Base-by-base conservation (phyloP, 2,888 invertebrate genomes). In the Phaedon cochleariae region DNA sequence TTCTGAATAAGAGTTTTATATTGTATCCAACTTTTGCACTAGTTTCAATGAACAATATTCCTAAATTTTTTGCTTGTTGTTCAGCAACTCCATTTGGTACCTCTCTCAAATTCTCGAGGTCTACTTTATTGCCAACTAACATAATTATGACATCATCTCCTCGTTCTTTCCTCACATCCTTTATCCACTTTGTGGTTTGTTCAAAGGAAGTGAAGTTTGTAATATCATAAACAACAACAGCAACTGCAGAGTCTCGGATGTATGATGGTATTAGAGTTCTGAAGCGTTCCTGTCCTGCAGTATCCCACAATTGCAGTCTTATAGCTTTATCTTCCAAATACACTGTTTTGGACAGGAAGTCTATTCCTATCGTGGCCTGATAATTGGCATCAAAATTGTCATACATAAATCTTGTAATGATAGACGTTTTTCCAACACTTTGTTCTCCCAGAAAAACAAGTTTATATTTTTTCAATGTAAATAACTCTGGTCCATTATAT, bases 381-480 rank as follows among this genome's bases (percentile, higher is more conserved):
- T 98, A 98, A 78, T 96, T 97, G 86, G 97, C 97, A 88, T 98
- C 97, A 86, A 98, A 98, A 86, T 96, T 97, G 88, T 98, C 98
- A 85, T 98, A 98, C 97, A 98, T 98, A 87, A 98, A 98, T 82
- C 97, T 90, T 80, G 97, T 98, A 83, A 98, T 98, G 79, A 98
- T 89, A 68, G 97, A 98, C 29, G 97, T 97, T 86, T 97, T 97
- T 68, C 97, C 97, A 81, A 97, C 96, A 86, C 94, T 97, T 85
- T 97, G 98, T 87, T 98, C 98, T 71, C 98, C 98, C 65, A 98
- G 90, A 86, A 98, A 98, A 78, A 98, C 98, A 75, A 98, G 89
- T 88, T 98, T 98, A 87, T 97, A 98, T 88, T 98, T 98, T 84
- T 96, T 71, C 49, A 72, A 22, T 5, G 53, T 31, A 31, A 10